Conservation (phyloP, 2,888 invertebrate species). For the Bedellia somnulentella region DNA sequence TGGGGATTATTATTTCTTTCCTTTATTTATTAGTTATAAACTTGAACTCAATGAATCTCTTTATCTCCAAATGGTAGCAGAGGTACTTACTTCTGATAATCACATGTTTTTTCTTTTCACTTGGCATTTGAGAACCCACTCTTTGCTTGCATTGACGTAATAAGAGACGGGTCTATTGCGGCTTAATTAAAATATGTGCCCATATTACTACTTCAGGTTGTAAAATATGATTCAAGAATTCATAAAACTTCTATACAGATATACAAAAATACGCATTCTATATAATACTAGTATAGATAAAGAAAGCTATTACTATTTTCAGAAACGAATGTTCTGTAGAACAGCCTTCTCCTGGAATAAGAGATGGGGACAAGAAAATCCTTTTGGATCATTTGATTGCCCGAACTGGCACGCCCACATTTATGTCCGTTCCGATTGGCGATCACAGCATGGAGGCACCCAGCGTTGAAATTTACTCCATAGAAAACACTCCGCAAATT, state of each 20-base stretch:
- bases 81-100: conserved; percentile 17
- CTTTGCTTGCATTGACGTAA: no score
- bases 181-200: background rate
- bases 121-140: no score
- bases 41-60: no score
- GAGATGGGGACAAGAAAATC: conserved; percentile 56
- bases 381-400: conserved; percentile 56
- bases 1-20: no score
- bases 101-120: no score
- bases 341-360: no score
- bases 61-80: no score
- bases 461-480: conserved; percentile 48
- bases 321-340: no score
- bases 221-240: background rate
- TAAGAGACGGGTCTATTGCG: no score
- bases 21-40: no score
- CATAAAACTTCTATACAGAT: background rate
- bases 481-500: conserved; percentile 46
- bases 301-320: no score
- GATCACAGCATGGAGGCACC: conserved; percentile 41
- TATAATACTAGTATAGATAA: no score
- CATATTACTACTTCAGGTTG: conserved; percentile 5
- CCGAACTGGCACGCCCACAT: conserved; percentile 48
- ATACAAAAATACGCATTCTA: background rate
- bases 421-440: conserved; percentile 44